phyloP scores from a whole-genome alignment of 2,797 vertebrate genomes.

The Channallabes apus region DNA sequence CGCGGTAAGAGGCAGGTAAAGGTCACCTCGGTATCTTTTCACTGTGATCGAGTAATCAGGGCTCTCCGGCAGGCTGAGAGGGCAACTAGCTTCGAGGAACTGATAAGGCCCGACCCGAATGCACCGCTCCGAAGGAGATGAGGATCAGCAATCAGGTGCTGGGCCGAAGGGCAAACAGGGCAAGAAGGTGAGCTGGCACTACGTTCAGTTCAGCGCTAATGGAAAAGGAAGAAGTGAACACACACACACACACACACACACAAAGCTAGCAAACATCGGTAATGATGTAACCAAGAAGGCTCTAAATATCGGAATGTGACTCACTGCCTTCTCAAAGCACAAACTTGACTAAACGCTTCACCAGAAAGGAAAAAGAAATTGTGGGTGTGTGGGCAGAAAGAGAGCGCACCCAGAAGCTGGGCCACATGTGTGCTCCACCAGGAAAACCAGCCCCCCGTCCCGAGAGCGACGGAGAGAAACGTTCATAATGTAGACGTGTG shows the following conservation, averaged over 20 bases:
- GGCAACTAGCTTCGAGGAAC: background rate
- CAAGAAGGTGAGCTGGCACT: constrained; percentile 4
- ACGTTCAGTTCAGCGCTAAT: background rate
- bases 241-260: background rate
- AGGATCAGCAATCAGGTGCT: constrained; percentile 47
- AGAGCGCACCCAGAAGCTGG: constrained; percentile 34
- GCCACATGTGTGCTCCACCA: background rate
- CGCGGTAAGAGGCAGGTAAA: background rate
- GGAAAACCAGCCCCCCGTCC: background rate
- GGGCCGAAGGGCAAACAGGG: constrained; percentile 25
- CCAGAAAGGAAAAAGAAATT: constrained; percentile 36
- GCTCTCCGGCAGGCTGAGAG: constrained; percentile 38
- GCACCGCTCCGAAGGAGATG: constrained; percentile 21
- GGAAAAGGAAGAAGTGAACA: background rate
- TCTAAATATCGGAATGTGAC: constrained; percentile 11
- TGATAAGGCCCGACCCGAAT: constrained; percentile 51
- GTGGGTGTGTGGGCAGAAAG: background rate
- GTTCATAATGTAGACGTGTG: background rate
- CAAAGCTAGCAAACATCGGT: background rate
- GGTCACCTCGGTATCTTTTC: constrained; percentile 1
- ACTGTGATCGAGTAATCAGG: constrained; percentile 27
- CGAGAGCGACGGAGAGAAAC: constrained; percentile 8
- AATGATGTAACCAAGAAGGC: background rate
- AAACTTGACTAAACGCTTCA: background rate
- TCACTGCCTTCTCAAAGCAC: background rate